These are phyloP conservation scores for Lacerta agilis DNA, from an alignment of 2,797 vertebrate genomes.

Conservation along the genomic window DNA sequence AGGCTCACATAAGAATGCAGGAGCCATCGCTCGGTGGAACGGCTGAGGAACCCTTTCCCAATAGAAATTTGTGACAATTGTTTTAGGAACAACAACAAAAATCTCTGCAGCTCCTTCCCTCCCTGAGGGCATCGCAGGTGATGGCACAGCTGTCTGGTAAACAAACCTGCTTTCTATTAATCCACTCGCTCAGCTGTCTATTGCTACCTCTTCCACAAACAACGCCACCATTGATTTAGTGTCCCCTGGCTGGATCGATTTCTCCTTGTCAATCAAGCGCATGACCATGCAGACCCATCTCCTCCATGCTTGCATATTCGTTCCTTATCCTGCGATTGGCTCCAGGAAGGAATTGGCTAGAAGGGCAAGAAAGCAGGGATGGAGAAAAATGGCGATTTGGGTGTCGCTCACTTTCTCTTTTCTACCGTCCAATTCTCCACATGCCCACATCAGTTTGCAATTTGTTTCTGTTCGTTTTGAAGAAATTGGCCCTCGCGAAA, in stretches of 20 bases:
- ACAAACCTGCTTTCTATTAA: constrained; percentile 4
- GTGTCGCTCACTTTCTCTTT: no score
- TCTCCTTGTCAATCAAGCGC: background rate
- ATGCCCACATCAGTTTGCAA: no score
- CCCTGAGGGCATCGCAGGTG: background rate
- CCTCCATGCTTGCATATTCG: no score
- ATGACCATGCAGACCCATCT: background rate
- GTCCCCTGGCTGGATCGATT: background rate
- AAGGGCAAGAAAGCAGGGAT: background rate
- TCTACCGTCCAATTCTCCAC: no score
- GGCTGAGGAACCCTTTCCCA: background rate
- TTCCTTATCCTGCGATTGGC: background rate
- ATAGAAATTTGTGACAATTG: background rate
- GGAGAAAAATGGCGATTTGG: background rate
- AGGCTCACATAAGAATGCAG: no score
- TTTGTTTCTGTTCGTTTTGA: no score
- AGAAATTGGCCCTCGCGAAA: no score
- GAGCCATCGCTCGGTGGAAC: background rate
- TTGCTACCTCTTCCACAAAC: rapidly evolving
- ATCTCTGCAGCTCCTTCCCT: background rate
- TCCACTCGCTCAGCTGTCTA: background rate
- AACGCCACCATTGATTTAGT: background rate
- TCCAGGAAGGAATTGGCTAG: background rate
- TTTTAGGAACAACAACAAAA: background rate
- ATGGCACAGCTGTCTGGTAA: background rate